Conservation (phyloP, 2,113 vertebrate genomes). For the Vidua chalybeata region DNA sequence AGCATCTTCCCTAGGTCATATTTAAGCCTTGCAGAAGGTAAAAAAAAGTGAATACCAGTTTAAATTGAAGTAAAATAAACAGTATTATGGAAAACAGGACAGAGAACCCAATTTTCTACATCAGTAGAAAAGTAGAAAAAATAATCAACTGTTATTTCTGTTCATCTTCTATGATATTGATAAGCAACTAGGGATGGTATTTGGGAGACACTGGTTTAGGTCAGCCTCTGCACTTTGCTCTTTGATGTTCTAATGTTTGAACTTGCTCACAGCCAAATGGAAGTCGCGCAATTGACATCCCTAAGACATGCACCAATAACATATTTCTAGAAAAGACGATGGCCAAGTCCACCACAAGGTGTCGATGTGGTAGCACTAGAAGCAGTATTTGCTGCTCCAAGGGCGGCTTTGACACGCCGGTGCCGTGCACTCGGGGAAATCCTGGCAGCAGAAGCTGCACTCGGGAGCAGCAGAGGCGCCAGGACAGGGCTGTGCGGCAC, state of each 20-base stretch:
- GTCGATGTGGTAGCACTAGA: neutral
- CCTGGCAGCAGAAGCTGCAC: rapidly evolving
- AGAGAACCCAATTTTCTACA: neutral
- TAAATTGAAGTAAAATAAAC: neutral
- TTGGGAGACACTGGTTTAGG: neutral
- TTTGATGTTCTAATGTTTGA: neutral
- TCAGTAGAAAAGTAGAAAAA: neutral
- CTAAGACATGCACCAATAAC: rapidly evolving
- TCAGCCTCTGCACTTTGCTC: neutral
- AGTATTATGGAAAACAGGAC: neutral
- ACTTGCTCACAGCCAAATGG: neutral
- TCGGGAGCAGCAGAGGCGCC: neutral
- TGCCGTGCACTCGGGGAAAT: rapidly evolving
- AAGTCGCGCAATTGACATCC: neutral
- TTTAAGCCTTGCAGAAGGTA: neutral
- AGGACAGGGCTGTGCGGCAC: rapidly evolving
- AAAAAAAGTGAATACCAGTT: neutral
- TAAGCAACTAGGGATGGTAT: neutral
- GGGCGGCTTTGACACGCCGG: rapidly evolving
- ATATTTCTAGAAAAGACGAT: rapidly evolving
- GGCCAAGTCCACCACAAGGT: constrained; percentile 5
- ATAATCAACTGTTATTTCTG: neutral
- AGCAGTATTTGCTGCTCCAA: rapidly evolving
- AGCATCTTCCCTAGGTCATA: neutral
- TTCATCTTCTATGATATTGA: neutral